Evolutionary conservation across 1,140 invertebrate species (phyloP).

Genomic region (Lutraria rhynchaena): DNA sequence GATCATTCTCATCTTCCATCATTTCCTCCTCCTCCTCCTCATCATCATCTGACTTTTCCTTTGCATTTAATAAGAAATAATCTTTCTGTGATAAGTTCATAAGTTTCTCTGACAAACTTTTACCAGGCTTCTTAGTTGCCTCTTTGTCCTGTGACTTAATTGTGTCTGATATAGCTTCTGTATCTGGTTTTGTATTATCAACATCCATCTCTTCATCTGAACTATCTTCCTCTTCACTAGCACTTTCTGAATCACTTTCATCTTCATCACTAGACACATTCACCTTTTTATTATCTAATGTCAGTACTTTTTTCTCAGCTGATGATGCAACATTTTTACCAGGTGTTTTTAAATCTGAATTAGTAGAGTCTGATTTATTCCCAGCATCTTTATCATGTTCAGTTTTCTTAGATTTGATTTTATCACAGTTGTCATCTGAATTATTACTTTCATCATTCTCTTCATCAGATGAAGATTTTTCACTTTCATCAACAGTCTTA

Average conservation of each 20-base stretch:
- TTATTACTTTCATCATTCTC: constrained; percentile 23
- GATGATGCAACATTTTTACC: background rate
- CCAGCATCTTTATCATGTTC: background rate
- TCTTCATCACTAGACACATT: background rate
- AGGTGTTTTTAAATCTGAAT: background rate
- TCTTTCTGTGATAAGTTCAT: constrained; percentile 21
- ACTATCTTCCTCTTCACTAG: background rate
- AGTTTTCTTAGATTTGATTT: background rate
- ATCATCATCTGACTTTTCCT: constrained; percentile 19
- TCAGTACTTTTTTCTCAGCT: constrained; percentile 13
- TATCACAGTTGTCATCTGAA: background rate
- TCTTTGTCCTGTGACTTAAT: background rate
- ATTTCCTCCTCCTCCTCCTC: background rate
- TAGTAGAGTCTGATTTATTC: background rate
- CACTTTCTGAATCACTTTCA: constrained; percentile 6
- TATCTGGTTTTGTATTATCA: background rate
- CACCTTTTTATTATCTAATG: background rate
- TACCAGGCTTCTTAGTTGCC: background rate
- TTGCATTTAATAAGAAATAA: constrained; percentile 33
- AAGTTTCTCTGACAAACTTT: constrained; percentile 19
- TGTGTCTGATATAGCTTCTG: background rate
- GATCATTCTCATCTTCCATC: background rate
- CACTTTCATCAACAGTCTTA: constrained; percentile 60
- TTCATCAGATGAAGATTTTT: constrained; percentile 45
- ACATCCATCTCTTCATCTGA: background rate